Evolutionary conservation across 2,113 vertebrate genomes (phyloP).

Genomic region (Laticauda colubrina): DNA sequence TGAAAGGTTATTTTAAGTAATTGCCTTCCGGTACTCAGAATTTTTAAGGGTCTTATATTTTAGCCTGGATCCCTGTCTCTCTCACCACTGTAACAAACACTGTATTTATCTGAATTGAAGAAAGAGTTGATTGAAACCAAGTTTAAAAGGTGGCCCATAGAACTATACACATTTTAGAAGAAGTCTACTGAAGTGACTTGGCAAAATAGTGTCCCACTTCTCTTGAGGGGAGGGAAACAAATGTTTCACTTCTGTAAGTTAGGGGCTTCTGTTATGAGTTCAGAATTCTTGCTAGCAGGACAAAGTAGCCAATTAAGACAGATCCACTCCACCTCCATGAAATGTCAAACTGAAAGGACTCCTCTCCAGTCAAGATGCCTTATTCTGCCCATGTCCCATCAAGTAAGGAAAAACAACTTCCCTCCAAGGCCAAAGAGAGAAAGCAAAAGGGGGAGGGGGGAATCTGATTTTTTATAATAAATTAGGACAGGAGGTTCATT

Average conservation of each 20-base stretch:
- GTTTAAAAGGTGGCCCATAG: neutral
- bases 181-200: neutral
- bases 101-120: neutral
- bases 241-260: neutral
- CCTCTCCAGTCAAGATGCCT: neutral
- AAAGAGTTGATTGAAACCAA: neutral
- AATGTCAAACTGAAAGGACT: neutral
- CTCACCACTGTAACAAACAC: neutral
- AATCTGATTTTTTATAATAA: neutral
- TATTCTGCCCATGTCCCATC: neutral
- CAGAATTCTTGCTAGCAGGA: neutral
- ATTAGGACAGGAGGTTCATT: neutral
- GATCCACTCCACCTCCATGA: neutral
- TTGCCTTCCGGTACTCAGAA: neutral
- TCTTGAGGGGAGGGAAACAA: neutral
- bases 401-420: neutral
- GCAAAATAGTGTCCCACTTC: neutral
- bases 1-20: neutral
- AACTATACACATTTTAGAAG: neutral
- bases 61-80: neutral
- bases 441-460: neutral
- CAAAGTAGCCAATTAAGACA: neutral
- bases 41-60: neutral
- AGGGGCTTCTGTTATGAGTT: neutral
- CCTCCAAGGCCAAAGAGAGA: neutral